Evolutionary conservation across 2,797 vertebrate genomes (phyloP), one percentile per base, ranked within the genome.

Genomic region (Rallus crepitans): DNA sequence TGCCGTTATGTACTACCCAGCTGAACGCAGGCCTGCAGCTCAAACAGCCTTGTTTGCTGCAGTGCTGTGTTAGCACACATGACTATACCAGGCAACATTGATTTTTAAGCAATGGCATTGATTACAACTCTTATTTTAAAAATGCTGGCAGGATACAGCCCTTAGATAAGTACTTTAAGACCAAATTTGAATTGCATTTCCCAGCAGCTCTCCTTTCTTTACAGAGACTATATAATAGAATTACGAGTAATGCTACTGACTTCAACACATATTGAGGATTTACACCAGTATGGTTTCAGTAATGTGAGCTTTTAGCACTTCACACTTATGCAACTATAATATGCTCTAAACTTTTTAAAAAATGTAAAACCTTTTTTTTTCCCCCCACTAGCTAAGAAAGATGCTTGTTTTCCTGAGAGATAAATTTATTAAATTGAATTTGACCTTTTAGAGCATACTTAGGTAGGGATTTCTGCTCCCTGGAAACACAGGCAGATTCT

Each of bases 51-150:
- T 77, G 55, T 81, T 82, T 94, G 89, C 90, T 93, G 71, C 94
- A 90, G 68, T 84, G 88, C 83, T 66, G 78, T 77, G 63, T 61
- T 87, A 82, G 64, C 93, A 94, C 82, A 70, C 27, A 66, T 90
- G 89, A 45, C 80, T 73, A 77, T 69, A 89, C 9, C 66, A 90
- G 71, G 59, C 56, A 90, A 86, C 89, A 95, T 48, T 79, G 95
- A 95, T 93, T 96, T 91, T 88, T 93, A 90, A 93, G 93, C 56
- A 94, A 70, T 68, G 30, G 40, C 86, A 93, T 84, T 89, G 90
- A 97, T 94, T 94, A 79, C 63, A 83, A 73, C n/a, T 82, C 90
- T 82, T 70, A 76, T 73, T 96, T 95, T 79, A 45, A 87, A 93
- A 89, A 83, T 70, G 40, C 53, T 95, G 75, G 30, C 73, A 94